Conservation (phyloP, 2,888 invertebrate species). For the Tinea pellionella region DNA sequence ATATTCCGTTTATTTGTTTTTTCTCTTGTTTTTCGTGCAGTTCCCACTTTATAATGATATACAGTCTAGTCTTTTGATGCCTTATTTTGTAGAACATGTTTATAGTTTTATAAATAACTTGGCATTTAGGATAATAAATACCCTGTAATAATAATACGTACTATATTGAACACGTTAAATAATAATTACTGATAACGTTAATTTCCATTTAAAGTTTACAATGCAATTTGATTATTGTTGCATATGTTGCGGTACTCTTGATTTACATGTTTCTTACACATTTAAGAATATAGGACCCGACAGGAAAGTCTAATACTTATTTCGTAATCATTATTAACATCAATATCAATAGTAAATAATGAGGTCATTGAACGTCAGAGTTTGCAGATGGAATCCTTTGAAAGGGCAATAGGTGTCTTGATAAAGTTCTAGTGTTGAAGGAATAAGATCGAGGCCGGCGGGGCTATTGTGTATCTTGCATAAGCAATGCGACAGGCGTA, state of each 20-base stretch:
- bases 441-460: slow-evolving; percentile 40
- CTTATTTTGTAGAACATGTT: background rate
- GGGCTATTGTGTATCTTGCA: too few relatives aligned
- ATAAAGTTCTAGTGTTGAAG: background rate
- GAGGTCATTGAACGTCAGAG: slow-evolving; percentile 7
- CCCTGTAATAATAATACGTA: too few relatives aligned
- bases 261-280: background rate
- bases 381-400: slow-evolving; percentile 29
- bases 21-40: slow-evolving; percentile 37
- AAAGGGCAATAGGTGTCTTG: slow-evolving; percentile 48
- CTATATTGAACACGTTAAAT: background rate
- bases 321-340: too few relatives aligned
- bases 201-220: background rate
- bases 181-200: background rate
- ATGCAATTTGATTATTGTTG: background rate
- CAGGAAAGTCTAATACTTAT: too few relatives aligned
- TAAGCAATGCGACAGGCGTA: too few relatives aligned
- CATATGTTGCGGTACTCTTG: background rate
- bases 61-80: background rate
- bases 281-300: too few relatives aligned
- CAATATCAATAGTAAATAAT: background rate
- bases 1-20: slow-evolving; percentile 52
- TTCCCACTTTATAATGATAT: background rate
- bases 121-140: background rate
- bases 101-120: background rate